Conservation (phyloP, 2,797 vertebrate species). For the Channallabes apus region DNA sequence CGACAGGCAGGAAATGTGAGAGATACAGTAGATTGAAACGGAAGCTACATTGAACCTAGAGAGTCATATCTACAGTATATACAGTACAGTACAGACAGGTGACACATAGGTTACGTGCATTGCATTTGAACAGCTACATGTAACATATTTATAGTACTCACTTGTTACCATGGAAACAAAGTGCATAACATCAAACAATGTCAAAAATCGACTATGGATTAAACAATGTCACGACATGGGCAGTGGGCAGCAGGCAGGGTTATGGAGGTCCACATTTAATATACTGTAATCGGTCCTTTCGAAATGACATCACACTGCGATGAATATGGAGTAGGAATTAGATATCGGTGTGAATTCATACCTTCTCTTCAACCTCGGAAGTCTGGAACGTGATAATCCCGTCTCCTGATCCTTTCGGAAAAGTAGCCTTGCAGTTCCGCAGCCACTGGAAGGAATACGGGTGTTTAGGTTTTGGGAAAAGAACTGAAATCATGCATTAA, state of each 20-base stretch:
- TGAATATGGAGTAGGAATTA: neutral
- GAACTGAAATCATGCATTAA: neutral
- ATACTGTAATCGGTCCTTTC: neutral
- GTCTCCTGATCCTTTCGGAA: constrained; percentile 80
- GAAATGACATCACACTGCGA: too few species aligned
- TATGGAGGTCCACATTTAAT: neutral
- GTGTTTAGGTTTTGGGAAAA: neutral
- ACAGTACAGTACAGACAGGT: constrained; percentile 11
- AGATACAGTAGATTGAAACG: constrained; percentile 62
- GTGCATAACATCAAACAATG: neutral
- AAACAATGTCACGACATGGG: neutral
- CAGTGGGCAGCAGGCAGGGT: constrained; percentile 10
- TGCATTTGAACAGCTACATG: neutral
- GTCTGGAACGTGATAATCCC: constrained; percentile 86
- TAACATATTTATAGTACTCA: neutral
- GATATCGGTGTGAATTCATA: constrained; percentile 60
- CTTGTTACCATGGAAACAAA: neutral
- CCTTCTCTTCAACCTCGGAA: constrained; percentile 90
- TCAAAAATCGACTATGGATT: neutral
- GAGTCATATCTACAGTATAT: neutral
- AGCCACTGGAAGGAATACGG: constrained; percentile 80
- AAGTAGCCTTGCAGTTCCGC: constrained; percentile 88
- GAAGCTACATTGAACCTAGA: constrained; percentile 44
- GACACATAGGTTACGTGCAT: neutral
- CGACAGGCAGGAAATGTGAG: constrained; percentile 67